Conservation (phyloP, 2,888 invertebrate species). For the Tillus elongatus region DNA sequence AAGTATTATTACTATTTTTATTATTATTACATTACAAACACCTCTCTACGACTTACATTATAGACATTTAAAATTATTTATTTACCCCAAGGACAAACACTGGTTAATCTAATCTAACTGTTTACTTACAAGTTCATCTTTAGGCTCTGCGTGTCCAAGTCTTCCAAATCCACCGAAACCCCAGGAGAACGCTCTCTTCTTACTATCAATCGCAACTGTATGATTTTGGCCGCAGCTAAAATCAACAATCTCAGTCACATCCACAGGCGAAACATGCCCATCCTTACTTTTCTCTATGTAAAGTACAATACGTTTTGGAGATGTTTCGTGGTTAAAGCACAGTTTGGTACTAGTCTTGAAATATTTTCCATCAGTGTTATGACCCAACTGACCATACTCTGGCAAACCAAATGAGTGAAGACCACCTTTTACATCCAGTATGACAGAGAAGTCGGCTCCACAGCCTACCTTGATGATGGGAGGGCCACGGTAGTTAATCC, state of each 20-base stretch:
- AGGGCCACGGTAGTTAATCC: constrained; percentile 68
- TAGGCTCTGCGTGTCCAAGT: constrained; percentile 85
- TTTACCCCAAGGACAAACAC: too few species aligned
- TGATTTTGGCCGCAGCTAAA: constrained; percentile 89
- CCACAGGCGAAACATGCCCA: constrained; percentile 72
- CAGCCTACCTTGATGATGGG: constrained; percentile 80
- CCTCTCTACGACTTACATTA: too few species aligned
- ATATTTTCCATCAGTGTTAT: constrained; percentile 92
- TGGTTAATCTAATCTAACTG: too few species aligned
- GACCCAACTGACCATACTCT: constrained; percentile 87
- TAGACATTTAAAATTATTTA: too few species aligned
- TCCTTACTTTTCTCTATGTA: constrained; percentile 85
- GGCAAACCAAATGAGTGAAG: constrained; percentile 88
- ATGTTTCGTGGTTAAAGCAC: constrained; percentile 75
- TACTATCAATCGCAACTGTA: constrained; percentile 81
- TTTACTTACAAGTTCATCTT: constrained; percentile 79
- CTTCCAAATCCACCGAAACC: constrained; percentile 94
- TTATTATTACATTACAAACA: too few species aligned
- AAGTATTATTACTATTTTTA: too few species aligned
- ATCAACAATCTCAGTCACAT: constrained; percentile 79
- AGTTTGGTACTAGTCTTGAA: constrained; percentile 84
- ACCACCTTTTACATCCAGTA: constrained; percentile 80
- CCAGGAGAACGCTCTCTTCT: constrained; percentile 87
- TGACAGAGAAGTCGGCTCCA: constrained; percentile 88
- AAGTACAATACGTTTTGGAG: constrained; percentile 73